Evolutionary conservation across 2,888 invertebrate genomes (phyloP), one percentile per base, ranked within the genome.

Genomic region (Listrodromus nycthemerus): DNA sequence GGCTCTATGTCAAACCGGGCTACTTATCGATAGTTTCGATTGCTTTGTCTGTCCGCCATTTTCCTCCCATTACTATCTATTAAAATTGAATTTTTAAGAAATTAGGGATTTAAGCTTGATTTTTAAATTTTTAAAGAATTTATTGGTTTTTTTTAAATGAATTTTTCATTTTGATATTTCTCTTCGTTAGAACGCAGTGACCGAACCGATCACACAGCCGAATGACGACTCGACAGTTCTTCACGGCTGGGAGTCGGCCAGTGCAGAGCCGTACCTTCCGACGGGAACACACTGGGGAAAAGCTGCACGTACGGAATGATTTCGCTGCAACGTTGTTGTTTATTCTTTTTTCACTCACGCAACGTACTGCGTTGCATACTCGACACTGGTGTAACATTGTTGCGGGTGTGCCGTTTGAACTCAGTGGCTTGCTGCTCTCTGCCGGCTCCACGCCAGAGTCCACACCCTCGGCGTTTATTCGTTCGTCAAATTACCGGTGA

Each of bases 381-480:
- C 74, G 48, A 77, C 65, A 58, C 24, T 30, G 75, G 37, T 76
- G 67, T 66, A 71, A 76, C 71, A 80, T 76, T 52, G 55, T 41
- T 27, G 33, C 71, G 67, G 83, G 83, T 76, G 80, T 61, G 83
- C 66, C 83, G 73, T 24, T 83, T 63, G 69, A 77, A 71, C 69
- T 41, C 70, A 41, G 48, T 24, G 63, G 61, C 33, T 21, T 61
- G 27, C 5, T 61, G 5, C 33, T 65, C 50, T 82, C 30, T 80
- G 74, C 75, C 30, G 45, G 50, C 55, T 66, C 58, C 30, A 50
- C 27, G 41, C 70, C 45, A 45, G 33, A 80, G 84, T 86, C 66
- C 86, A 84, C 86, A 84, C 86, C 86, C 81, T 78, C 52, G 50
- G 67, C 67, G 82, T 82, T 82, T 77, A 58, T 65, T 82, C 83